These are phyloP conservation scores for Oligia fasciuncula DNA, from an alignment of 2,888 invertebrate species.

Conservation along the genomic window DNA sequence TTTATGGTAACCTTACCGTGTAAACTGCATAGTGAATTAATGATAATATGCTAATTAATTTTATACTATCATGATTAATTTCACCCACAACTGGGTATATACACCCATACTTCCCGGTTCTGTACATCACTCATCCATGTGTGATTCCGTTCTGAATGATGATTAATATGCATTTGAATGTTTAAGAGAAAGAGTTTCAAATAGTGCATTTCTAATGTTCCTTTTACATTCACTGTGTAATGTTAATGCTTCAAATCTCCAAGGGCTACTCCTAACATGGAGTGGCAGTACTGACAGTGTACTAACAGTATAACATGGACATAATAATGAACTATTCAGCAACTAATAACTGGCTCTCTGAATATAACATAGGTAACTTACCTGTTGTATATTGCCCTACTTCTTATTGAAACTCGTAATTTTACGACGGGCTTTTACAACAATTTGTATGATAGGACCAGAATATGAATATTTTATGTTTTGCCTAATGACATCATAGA, in stretches of 20 bases:
- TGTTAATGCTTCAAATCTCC: neutral
- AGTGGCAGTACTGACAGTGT: neutral
- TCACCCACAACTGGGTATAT: too few species aligned
- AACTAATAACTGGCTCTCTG: neutral
- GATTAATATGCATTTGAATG: neutral
- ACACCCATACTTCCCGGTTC: too few species aligned
- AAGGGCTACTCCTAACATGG: neutral
- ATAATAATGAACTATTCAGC: constrained; percentile 10
- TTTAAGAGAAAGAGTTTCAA: neutral
- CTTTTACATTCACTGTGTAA: neutral
- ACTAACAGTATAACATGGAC: neutral
- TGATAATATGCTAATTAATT: constrained; percentile 13
- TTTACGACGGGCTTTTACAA: constrained; percentile 28
- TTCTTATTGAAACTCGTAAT: constrained; percentile 26
- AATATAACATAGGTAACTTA: constrained; percentile 13
- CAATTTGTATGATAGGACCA: constrained; percentile 29
- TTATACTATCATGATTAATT: neutral
- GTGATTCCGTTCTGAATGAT: too few species aligned
- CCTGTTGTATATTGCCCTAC: constrained; percentile 31
- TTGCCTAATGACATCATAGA: constrained; percentile 68
- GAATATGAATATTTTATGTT: constrained; percentile 52
- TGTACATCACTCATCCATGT: too few species aligned
- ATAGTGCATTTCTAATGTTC: neutral
- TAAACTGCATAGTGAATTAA: constrained; percentile 4
- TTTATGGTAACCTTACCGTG: constrained; percentile 33